Evolutionary conservation across 2,888 invertebrate genomes (phyloP).

Genomic region (Calliopum simillimum): DNA sequence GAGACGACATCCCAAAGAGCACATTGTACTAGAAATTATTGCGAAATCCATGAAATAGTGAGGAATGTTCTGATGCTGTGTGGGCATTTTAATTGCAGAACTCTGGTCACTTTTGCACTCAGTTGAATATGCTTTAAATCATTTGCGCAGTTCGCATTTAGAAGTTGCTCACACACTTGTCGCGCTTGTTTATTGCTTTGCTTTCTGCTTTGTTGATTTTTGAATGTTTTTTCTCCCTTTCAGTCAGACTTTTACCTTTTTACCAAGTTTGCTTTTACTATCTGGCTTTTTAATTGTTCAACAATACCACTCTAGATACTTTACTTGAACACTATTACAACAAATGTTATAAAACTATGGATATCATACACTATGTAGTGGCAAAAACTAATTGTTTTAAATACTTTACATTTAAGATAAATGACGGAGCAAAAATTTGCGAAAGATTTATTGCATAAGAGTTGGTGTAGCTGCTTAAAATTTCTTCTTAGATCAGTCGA

Average conservation of each 20-base stretch:
- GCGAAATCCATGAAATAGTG: no score
- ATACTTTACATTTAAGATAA: no score
- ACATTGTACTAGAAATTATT: no score
- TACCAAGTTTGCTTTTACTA: neutral
- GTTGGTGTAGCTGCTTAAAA: no score
- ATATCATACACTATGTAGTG: neutral
- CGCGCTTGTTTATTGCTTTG: neutral
- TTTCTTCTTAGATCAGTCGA: no score
- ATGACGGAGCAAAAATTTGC: no score
- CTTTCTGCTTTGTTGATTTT: slow-evolving; percentile 9
- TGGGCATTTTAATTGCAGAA: no score
- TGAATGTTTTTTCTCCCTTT: neutral
- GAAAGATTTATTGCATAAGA: no score
- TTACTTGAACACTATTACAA: neutral
- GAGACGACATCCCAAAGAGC: no score
- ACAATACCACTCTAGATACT: neutral
- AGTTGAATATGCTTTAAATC: slow-evolving; percentile 15
- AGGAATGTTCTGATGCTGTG: no score
- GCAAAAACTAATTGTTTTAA: neutral
- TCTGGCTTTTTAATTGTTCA: slow-evolving; percentile 8
- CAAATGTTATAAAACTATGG: slow-evolving; percentile 6
- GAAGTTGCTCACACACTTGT: neutral
- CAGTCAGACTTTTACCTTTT: neutral
- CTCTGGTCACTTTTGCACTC: slow-evolving; percentile 20
- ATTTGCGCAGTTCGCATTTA: slow-evolving; percentile 16